Evolutionary conservation across 2,888 invertebrate genomes (phyloP).

Genomic region (Parasteatoda lunata): DNA sequence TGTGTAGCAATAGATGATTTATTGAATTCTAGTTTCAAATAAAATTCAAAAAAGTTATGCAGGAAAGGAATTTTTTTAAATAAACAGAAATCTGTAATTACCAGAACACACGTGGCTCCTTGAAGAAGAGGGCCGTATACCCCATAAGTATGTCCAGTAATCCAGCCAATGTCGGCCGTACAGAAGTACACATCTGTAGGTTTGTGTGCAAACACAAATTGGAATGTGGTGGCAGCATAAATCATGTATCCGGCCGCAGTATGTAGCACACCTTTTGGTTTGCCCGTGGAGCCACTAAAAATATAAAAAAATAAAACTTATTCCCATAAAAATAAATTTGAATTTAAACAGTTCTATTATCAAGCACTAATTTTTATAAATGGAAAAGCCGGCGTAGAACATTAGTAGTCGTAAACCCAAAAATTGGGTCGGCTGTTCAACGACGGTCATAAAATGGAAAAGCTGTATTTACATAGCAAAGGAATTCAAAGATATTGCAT

Average conservation of each 20-base stretch:
- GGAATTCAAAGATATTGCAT: too few species aligned
- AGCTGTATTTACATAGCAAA: too few species aligned
- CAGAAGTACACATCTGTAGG: constrained; percentile 75
- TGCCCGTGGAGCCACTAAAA: constrained; percentile 78
- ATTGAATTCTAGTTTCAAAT: too few species aligned
- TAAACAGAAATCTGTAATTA: constrained; percentile 25
- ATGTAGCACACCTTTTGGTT: constrained; percentile 78
- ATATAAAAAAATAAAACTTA: neutral
- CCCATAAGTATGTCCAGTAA: constrained; percentile 75
- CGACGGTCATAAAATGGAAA: too few species aligned
- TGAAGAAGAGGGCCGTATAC: constrained; percentile 75
- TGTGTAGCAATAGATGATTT: too few species aligned
- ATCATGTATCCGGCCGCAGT: constrained; percentile 77
- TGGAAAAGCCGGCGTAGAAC: too few species aligned
- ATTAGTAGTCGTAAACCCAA: too few species aligned
- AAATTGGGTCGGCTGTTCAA: too few species aligned
- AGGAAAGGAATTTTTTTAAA: too few species aligned
- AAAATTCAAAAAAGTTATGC: too few species aligned
- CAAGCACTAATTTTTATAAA: too few species aligned
- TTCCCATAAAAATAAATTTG: neutral
- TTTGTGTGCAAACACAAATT: constrained; percentile 68
- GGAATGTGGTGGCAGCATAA: constrained; percentile 76
- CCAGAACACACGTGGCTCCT: constrained; percentile 75
- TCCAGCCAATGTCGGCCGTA: constrained; percentile 81
- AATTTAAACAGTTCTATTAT: too few species aligned